These are phyloP conservation scores for Agrotis puta DNA, from an alignment of 2,888 invertebrate genomes.

Conservation along the genomic window DNA sequence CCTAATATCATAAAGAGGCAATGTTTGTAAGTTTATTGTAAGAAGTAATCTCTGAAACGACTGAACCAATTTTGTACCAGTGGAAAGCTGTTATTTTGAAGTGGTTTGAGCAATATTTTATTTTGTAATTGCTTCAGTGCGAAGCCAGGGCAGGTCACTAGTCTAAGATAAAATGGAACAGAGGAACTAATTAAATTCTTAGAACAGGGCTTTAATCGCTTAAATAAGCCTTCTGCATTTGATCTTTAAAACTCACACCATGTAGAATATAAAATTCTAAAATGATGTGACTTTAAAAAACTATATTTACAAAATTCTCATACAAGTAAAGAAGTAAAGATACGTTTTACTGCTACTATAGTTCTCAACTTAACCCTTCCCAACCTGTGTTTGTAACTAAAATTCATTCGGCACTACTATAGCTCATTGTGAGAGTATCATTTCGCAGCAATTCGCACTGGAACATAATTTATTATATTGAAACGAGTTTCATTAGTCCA, in stretches of 20 bases:
- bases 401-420: slow-evolving; percentile 30
- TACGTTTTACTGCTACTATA: not conserved
- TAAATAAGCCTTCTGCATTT: too few relatives aligned
- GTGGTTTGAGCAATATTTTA: too few relatives aligned
- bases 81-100: too few relatives aligned
- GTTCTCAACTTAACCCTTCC: slow-evolving; percentile 21
- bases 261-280: not conserved
- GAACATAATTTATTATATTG: slow-evolving; percentile 72
- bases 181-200: not conserved
- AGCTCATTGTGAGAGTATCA: slow-evolving; percentile 65
- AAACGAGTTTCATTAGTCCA: slow-evolving; percentile 70
- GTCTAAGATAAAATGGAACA: slow-evolving; percentile 7
- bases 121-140: too few relatives aligned
- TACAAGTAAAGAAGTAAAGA: not conserved
- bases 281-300: not conserved
- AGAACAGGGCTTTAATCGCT: too few relatives aligned
- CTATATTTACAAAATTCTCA: not conserved
- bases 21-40: too few relatives aligned
- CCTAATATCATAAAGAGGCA: too few relatives aligned
- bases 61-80: too few relatives aligned
- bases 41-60: too few relatives aligned
- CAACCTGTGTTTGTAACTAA: slow-evolving; percentile 28
- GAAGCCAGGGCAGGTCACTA: too few relatives aligned
- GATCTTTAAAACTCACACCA: not conserved
- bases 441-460: slow-evolving; percentile 60